Conservation (phyloP, 2,113 vertebrate genomes). For the Peromyscus californicus region DNA sequence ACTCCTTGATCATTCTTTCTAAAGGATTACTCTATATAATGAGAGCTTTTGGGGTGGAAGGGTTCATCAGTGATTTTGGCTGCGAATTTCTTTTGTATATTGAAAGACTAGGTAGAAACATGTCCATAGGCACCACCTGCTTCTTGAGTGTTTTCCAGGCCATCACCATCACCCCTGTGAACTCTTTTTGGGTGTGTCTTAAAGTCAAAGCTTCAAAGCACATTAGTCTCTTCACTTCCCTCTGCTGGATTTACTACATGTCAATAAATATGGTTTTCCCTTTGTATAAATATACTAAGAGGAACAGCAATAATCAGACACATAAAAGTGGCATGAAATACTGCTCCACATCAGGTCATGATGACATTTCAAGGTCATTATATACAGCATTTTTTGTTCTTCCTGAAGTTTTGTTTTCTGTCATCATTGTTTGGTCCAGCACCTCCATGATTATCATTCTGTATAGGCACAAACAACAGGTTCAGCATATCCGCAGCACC, state of each 20-base stretch:
- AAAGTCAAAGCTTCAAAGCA: not conserved
- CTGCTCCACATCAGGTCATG: fast-evolving
- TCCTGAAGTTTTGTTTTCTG: not conserved
- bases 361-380: not conserved
- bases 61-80: too few species aligned
- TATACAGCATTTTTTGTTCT: not conserved
- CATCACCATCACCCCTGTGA: not conserved
- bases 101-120: not conserved
- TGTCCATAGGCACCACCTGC: not conserved
- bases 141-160: slow-evolving; percentile 19
- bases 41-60: not conserved
- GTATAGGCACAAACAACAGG: not conserved
- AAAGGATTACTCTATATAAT: not conserved
- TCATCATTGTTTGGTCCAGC: not conserved
- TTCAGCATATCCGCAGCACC: not conserved
- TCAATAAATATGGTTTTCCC: not conserved
- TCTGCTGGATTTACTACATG: not conserved
- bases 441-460: not conserved
- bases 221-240: not conserved
- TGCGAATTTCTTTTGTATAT: not conserved
- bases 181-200: not conserved
- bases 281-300: not conserved
- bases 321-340: not conserved
- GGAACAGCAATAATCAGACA: not conserved
- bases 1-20: not conserved